Base-by-base conservation (phyloP, 1,140 invertebrate species). In the Diprion similis region DNA sequence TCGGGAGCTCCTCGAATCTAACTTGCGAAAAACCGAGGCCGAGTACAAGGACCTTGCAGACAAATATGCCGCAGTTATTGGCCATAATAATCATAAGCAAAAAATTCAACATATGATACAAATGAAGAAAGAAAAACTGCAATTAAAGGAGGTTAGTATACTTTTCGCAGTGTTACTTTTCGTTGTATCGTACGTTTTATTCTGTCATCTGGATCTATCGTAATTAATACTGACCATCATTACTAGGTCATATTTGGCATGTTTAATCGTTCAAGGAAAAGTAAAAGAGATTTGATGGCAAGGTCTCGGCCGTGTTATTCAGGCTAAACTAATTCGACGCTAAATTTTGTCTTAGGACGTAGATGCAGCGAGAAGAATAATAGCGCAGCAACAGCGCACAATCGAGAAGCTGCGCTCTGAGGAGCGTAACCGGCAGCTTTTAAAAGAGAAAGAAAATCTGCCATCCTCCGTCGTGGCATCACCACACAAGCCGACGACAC, bases 41-140 rank as follows among this genome's bases (percentile, higher is more conserved):
- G 89, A 91, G 72, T 86, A 90, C 17, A 81, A 89, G 65, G 89
- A 91, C 74, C 83, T 93, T 46, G 87, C 88, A 17, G 80, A 88
- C 65, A 90, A 92, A 77, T 93, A 92, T 80, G 90, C 90, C 1
- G 88, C 91, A 73, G 80, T 92, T 68, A 80, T 93, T 9, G 92
- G 91, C 4, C 91, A 93, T 78, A 91, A 92, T 72, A 94, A 93
- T 79, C 89, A 91, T 71, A 92, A 90, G 74, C 92, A 94, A 78
- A 93, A 92, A 79, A 92, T 93, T 46, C 91, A 92, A 73, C 91
- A 93, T 74, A 81, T 93, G 10, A 82, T 85, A 6, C 90, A 92
- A 76, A 80, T 94, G 47, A 93, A 93, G 82, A 87, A 89, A 17
- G 91, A 92, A 81, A 89, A 84, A 73, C 78, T 83, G 68, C 77